phyloP scores from a whole-genome alignment of 2,888 invertebrate genomes.

The Heterodera filipjevi region DNA sequence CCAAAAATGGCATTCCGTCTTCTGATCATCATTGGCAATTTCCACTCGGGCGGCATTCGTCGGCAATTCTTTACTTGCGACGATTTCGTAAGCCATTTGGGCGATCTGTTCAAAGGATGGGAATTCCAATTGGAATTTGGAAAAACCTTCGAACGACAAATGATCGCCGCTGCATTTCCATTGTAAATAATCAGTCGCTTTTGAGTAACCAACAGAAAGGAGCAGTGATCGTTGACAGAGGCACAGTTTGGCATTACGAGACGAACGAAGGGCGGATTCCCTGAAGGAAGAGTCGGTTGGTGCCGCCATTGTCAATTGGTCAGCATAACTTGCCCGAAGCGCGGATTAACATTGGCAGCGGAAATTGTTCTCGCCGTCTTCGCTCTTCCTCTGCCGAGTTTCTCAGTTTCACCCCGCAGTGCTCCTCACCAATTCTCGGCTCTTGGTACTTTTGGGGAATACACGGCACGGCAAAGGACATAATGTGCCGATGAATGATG shows the following conservation, averaged over 20 bases:
- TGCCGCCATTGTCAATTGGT: not conserved
- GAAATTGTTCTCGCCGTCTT: conserved; percentile 38
- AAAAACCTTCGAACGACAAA: conserved; percentile 51
- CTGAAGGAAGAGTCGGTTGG: conserved; percentile 37
- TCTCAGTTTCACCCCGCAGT: conserved; percentile 42
- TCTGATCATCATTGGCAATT: conserved; percentile 41
- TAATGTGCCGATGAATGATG: not conserved
- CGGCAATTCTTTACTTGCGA: conserved; percentile 50
- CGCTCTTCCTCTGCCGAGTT: conserved; percentile 43
- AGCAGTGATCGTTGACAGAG: conserved; percentile 46
- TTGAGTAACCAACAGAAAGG: conserved; percentile 51
- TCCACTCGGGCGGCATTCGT: conserved; percentile 45
- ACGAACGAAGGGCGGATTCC: conserved; percentile 41
- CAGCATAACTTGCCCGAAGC: not conserved
- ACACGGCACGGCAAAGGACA: not conserved
- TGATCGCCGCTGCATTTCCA: conserved; percentile 47
- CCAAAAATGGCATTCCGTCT: conserved; percentile 34
- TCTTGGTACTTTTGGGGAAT: conserved; percentile 24
- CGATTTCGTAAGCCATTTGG: conserved; percentile 52
- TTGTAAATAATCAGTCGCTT: conserved; percentile 50
- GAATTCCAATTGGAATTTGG: not conserved
- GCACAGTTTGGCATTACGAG: conserved; percentile 44
- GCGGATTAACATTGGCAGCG: conserved; percentile 51
- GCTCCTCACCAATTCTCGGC: conserved; percentile 33
- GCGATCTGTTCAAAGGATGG: conserved; percentile 39